These are phyloP conservation scores for Ceratoteleas bidentatus DNA, from an alignment of 1,140 invertebrate genomes.

Conservation along the genomic window DNA sequence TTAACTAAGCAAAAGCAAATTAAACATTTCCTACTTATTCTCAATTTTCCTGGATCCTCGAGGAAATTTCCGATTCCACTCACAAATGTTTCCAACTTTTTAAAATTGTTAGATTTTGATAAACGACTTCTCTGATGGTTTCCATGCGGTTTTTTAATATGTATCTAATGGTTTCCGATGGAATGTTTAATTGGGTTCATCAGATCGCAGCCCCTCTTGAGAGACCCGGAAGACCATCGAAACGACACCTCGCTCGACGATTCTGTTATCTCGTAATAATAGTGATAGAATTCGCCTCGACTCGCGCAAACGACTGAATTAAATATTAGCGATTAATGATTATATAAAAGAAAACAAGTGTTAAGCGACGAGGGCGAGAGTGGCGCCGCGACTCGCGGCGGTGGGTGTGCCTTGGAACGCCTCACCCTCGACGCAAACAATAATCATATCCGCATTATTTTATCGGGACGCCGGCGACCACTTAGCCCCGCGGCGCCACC, in stretches of 20 bases:
- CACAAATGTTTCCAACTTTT: no score
- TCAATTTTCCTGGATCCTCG: no score
- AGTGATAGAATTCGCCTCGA: constrained; percentile 51
- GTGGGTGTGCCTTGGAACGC: constrained; percentile 76
- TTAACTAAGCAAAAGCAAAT: no score
- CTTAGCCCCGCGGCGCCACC: constrained; percentile 28
- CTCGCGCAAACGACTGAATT: constrained; percentile 63
- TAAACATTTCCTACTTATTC: no score
- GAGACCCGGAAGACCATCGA: constrained; percentile 5
- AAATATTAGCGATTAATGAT: constrained; percentile 57
- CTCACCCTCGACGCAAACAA: constrained; percentile 75
- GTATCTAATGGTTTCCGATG: no score
- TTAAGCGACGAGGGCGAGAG: constrained; percentile 36
- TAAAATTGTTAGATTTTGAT: no score
- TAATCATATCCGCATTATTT: constrained; percentile 74
- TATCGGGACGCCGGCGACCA: constrained; percentile 22
- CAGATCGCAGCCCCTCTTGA: no score
- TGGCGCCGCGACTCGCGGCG: constrained; percentile 31
- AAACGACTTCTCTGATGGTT: no score
- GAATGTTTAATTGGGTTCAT: no score
- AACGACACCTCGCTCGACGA: constrained; percentile 17
- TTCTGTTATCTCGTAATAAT: constrained; percentile 46
- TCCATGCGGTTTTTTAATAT: no score
- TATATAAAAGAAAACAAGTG: constrained; percentile 16
- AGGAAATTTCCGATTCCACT: no score